Evolutionary conservation across 2,888 invertebrate genomes (phyloP).

Genomic region (Phyllotreta striolata): DNA sequence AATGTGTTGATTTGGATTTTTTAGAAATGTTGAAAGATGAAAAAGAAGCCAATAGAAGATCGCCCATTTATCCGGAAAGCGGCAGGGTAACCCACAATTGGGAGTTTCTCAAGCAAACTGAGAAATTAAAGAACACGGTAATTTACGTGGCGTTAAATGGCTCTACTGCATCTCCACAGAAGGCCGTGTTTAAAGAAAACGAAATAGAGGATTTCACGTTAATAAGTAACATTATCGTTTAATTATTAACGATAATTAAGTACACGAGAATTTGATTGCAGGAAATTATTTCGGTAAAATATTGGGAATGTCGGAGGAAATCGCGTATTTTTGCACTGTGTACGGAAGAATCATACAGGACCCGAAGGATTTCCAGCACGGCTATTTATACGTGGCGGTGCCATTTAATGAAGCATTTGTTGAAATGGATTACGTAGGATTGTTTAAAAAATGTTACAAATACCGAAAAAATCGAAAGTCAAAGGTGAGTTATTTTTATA

Average conservation of each 20-base stretch:
- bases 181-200: constrained; percentile 6
- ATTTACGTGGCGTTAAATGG: constrained; percentile 8
- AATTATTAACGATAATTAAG: neutral
- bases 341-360: constrained; percentile 8
- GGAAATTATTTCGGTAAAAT: constrained; percentile 5
- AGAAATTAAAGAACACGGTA: constrained; percentile 7
- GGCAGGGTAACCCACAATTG: constrained; percentile 3
- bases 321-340: constrained; percentile 2
- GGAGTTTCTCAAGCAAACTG: constrained; percentile 11
- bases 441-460: constrained; percentile 1
- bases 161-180: neutral
- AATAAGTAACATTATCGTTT: constrained; percentile 2
- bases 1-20: constrained; percentile 1
- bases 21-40: neutral
- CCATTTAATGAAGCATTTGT: constrained; percentile 1
- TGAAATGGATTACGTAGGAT: constrained; percentile 5
- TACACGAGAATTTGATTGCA: neutral
- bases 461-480: neutral
- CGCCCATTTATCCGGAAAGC: neutral
- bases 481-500: neutral
- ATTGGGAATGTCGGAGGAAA: constrained; percentile 4
- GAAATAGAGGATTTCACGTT: neutral
- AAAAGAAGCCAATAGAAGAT: neutral
- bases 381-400: constrained; percentile 14
- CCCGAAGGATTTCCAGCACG: constrained; percentile 14